Evolutionary conservation across 2,113 vertebrate species (phyloP).

Genomic region (Ageneiosus marmoratus): DNA sequence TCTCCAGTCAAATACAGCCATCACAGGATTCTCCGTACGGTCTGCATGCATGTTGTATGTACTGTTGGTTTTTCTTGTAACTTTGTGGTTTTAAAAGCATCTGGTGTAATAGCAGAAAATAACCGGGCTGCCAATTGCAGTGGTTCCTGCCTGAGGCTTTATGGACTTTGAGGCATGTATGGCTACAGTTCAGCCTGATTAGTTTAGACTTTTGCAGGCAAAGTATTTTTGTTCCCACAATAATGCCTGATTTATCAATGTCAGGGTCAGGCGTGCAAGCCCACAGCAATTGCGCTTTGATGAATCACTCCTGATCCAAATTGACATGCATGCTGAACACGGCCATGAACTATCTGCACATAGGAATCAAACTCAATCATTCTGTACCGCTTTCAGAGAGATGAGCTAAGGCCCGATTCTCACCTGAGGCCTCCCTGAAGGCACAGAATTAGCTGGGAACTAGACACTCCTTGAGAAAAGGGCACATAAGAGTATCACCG

Average conservation of each 20-base stretch:
- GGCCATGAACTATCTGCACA: slow-evolving; percentile 39
- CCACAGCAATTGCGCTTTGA: slow-evolving; percentile 33
- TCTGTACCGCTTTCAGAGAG: background rate
- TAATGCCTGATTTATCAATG: slow-evolving; percentile 46
- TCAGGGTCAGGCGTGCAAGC: slow-evolving; percentile 39
- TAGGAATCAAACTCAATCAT: slow-evolving; percentile 47
- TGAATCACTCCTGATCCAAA: slow-evolving; percentile 49
- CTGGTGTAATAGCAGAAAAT: slow-evolving; percentile 22
- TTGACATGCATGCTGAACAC: slow-evolving; percentile 38
- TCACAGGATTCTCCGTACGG: background rate
- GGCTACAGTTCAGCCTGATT: slow-evolving; percentile 35
- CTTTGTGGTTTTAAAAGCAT: slow-evolving; percentile 13
- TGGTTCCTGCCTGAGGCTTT: slow-evolving; percentile 5
- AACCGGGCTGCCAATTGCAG: slow-evolving; percentile 16
- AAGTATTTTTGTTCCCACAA: slow-evolving; percentile 47
- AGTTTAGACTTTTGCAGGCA: slow-evolving; percentile 42
- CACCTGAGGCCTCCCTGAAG: slow-evolving; percentile 32
- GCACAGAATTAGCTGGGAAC: slow-evolving; percentile 30
- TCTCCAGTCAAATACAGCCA: background rate
- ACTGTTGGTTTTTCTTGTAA: slow-evolving; percentile 5
- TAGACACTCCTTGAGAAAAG: slow-evolving; percentile 24
- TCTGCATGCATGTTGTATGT: slow-evolving; percentile 1
- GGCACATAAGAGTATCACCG: slow-evolving; percentile 17
- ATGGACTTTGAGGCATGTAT: slow-evolving; percentile 32
- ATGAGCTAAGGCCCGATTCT: slow-evolving; percentile 35